These are phyloP conservation scores for Euglossa dilemma DNA, from an alignment of 1,140 invertebrate genomes.

Conservation along the genomic window DNA sequence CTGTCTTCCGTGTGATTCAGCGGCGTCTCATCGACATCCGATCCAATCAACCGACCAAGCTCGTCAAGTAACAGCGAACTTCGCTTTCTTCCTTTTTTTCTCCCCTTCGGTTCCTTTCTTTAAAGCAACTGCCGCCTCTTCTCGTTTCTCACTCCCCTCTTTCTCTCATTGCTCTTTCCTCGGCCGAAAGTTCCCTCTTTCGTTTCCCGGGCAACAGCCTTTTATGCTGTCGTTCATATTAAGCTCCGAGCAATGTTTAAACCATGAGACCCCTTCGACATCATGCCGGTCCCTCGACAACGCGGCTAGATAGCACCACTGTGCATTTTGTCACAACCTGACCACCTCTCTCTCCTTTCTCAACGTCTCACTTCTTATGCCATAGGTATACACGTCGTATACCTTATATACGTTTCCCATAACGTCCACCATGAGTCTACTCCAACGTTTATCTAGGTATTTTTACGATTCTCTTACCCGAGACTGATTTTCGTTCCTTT, in stretches of 20 bases:
- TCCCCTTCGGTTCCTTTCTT: neutral
- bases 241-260: constrained; percentile 22
- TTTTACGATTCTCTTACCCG: neutral
- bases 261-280: constrained; percentile 15
- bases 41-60: neutral
- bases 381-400: neutral
- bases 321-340: constrained; percentile 1
- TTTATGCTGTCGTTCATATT: constrained; percentile 17
- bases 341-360: constrained; percentile 29
- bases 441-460: no score
- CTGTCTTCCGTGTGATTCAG: neutral
- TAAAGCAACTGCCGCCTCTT: neutral
- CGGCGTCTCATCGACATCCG: neutral
- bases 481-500: neutral
- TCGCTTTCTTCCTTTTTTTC: neutral
- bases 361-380: constrained; percentile 13
- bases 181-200: neutral
- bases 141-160: neutral
- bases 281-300: constrained; percentile 1
- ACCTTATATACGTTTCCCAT: neutral
- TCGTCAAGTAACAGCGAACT: constrained; percentile 8
- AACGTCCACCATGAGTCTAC: neutral
- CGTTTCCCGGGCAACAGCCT: constrained; percentile 1
- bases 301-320: neutral
- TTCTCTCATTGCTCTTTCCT: neutral